phyloP scores from a whole-genome alignment of 2,888 invertebrate species.

The Criorhina ranunculi region DNA sequence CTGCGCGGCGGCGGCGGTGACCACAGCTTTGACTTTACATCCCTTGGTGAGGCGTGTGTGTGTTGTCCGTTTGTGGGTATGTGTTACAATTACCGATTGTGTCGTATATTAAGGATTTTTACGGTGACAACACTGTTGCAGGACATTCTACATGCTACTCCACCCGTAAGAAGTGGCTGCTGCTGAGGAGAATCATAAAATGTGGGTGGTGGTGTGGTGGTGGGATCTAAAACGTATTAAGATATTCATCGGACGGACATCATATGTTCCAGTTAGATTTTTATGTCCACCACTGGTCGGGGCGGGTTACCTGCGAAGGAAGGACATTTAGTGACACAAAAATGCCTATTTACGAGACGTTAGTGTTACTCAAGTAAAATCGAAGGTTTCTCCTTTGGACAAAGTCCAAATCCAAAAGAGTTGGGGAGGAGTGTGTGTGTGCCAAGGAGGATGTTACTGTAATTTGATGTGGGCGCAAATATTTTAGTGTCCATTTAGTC shows the following conservation, averaged over 20 bases:
- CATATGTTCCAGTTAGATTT: constrained; percentile 77
- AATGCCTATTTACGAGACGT: constrained; percentile 75
- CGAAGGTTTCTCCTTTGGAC: constrained; percentile 33
- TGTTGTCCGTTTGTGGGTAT: constrained; percentile 14
- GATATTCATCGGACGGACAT: constrained; percentile 77
- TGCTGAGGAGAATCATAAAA: constrained; percentile 73
- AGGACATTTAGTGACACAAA: constrained; percentile 75
- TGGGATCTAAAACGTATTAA: constrained; percentile 76
- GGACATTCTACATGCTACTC: constrained; percentile 33
- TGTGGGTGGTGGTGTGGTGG: constrained; percentile 54
- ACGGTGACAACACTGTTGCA: constrained; percentile 71
- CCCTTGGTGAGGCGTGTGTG: neutral
- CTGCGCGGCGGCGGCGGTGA: constrained; percentile 56
- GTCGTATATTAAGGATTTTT: constrained; percentile 75
- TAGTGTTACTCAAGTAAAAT: constrained; percentile 57
- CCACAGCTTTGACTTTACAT: neutral
- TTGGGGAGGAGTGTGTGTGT: neutral
- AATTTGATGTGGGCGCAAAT: constrained; percentile 79
- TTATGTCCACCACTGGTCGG: constrained; percentile 57
- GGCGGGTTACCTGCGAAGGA: constrained; percentile 45
- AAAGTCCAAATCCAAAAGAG: constrained; percentile 27
- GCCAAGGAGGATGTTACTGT: constrained; percentile 42
- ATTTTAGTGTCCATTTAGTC: constrained; percentile 83
- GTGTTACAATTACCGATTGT: constrained; percentile 73
- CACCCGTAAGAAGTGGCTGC: constrained; percentile 32